Evolutionary conservation across 92 coral and sea anemone species (phyloP).

Genomic region (Phenganax marumi): DNA sequence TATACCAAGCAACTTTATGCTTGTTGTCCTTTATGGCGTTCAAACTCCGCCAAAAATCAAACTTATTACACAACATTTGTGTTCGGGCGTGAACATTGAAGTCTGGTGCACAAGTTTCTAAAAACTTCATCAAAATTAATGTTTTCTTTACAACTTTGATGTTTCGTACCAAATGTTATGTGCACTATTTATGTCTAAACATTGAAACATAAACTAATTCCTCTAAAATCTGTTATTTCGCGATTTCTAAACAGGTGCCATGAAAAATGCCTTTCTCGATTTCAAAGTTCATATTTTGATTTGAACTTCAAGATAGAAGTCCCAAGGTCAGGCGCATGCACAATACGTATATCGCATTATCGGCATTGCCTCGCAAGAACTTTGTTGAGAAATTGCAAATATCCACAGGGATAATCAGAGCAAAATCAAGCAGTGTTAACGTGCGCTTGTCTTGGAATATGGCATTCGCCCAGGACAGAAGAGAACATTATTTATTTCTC

Average conservation of each 20-base stretch:
- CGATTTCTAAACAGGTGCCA: background rate
- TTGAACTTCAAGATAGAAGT: conserved; percentile 8
- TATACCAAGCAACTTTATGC: too few relatives aligned
- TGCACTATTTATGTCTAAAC: background rate
- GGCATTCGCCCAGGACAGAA: conserved; percentile 24
- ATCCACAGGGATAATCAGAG: too few relatives aligned
- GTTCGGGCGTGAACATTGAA: too few relatives aligned
- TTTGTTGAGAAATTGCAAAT: too few relatives aligned
- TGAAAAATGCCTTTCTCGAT: background rate
- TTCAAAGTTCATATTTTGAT: conserved; percentile 35
- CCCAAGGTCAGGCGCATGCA: conserved; percentile 48
- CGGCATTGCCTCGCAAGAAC: background rate
- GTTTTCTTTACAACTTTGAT: background rate
- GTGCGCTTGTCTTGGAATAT: background rate
- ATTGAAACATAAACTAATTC: background rate
- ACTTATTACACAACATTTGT: too few relatives aligned
- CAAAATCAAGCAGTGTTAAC: background rate
- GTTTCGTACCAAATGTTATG: background rate
- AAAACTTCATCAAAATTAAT: background rate
- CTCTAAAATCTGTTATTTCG: too few relatives aligned
- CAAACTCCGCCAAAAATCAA: too few relatives aligned
- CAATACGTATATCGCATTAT: conserved; percentile 28
- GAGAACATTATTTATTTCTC: conserved; percentile 62
- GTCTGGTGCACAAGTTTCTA: too few relatives aligned
- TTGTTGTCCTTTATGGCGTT: background rate